Percentiles rank a stretch among this genome's conserved stretches.
Evolutionary conservation across 2,888 invertebrate genomes (phyloP).

Genomic region (Papilio demoleus): DNA sequence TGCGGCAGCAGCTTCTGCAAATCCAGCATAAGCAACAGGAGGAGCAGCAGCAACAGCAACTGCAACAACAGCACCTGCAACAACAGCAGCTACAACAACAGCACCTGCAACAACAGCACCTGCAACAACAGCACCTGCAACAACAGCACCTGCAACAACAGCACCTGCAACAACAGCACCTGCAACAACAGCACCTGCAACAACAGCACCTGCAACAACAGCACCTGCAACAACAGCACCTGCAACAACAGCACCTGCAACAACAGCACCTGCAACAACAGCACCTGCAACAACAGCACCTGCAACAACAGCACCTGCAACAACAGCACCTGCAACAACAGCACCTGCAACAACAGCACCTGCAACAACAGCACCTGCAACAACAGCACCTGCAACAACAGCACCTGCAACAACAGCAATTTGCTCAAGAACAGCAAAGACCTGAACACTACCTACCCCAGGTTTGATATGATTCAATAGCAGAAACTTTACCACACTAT

Average conservation of each 20-base stretch:
- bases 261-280: constrained; percentile 61
- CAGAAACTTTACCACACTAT: background rate
- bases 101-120: constrained; percentile 61
- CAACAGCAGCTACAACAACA: constrained; percentile 67
- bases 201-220: constrained; percentile 65
- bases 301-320: constrained; percentile 65
- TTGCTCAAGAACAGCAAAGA: constrained; percentile 65
- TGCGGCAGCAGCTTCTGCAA: constrained; percentile 66
- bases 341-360: constrained; percentile 66
- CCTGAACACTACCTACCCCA: constrained; percentile 63
- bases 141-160: constrained; percentile 65
- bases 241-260: constrained; percentile 64
- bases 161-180: constrained; percentile 65
- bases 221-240: constrained; percentile 64
- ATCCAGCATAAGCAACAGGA: constrained; percentile 65
- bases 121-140: constrained; percentile 54
- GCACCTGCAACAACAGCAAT: constrained; percentile 54
- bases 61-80: constrained; percentile 64
- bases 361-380: constrained; percentile 61
- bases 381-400: constrained; percentile 63
- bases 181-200: constrained; percentile 63
- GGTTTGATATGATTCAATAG: constrained; percentile 48
- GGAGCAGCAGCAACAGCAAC: constrained; percentile 62
- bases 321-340: constrained; percentile 64
- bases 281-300: constrained; percentile 63